Base-by-base conservation (phyloP, 2,797 vertebrate species). In the Pagetopsis macropterus region DNA sequence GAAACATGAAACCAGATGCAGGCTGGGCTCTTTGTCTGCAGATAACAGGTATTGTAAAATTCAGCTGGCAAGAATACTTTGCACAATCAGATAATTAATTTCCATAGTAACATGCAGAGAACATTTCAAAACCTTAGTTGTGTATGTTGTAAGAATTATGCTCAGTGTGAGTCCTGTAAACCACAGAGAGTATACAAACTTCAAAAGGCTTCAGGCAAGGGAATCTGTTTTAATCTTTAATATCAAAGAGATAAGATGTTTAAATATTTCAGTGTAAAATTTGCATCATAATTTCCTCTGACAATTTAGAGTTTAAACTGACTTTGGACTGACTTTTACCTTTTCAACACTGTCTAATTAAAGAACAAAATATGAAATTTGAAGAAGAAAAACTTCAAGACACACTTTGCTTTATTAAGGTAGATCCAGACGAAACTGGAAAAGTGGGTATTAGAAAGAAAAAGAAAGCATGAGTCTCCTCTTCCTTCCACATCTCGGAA, bases 1-100 rank as follows among this genome's bases (percentile, higher is more conserved):
- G 84, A 88, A 93, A 88, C 71, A 83, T 83, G 87, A 93, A 84
- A 92, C 87, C 91, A 74, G 70, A 90, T 52, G 72, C 81, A n/a
- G 60, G 52, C 68, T 61, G 54, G 66, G 70, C 69, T 86, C 78
- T 86, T 87, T 88, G 78, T 93, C 57, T 86, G 76, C 76, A 82
- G 57, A 65, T 72, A 89, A 80, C 62, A 79, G 66, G 79, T 78
- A 81, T 76, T 74, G 73, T 81, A 63, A 58, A 79, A 73, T 83
- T 58, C n/a, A 65, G 60, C 70, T 65, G 70, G 54, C 78, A 77
- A 61, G 49, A 78, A 78, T 81, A 76, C 55, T 63, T 62, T 58
- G 70, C 67, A 69, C 37, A 62, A 43, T 27, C 56, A 75, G 70
- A 71, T 75, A 21, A 74, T 78, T 68, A 69, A 76, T 75, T 76